Conservation (phyloP, 2,113 vertebrate genomes). For the Cynopterus brachyotis region DNA sequence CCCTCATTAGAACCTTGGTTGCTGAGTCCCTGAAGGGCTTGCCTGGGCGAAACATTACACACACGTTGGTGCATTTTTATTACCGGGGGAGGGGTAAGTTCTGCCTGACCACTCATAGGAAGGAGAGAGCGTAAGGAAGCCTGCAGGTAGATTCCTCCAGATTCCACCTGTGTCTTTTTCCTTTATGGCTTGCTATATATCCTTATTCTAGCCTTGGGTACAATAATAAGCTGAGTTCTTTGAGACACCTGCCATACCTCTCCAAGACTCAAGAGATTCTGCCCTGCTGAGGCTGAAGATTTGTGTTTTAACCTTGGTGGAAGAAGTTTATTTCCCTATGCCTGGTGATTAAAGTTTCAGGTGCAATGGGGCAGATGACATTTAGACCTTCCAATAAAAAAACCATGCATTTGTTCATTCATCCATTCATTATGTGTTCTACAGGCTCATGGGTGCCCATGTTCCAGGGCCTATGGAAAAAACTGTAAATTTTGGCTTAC, state of each 20-base stretch:
- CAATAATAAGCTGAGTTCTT: background rate
- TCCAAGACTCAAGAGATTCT: background rate
- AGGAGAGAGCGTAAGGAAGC: background rate
- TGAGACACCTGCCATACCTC: background rate
- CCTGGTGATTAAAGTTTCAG: background rate
- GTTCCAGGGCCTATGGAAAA: background rate
- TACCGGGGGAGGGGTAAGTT: background rate
- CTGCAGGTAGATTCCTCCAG: background rate
- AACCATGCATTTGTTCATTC: background rate
- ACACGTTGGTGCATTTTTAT: background rate
- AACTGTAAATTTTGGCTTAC: background rate
- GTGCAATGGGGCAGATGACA: background rate
- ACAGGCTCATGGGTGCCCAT: background rate
- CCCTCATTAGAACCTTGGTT: background rate
- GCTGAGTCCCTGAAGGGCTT: background rate
- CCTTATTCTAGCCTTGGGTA: background rate
- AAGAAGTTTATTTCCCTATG: background rate
- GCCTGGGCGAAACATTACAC: background rate
- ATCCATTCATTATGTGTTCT: background rate
- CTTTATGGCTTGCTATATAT: background rate
- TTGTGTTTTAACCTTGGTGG: background rate
- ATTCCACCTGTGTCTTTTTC: background rate
- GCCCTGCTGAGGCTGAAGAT: background rate
- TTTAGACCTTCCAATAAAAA: background rate
- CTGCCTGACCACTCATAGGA: background rate